These are phyloP conservation scores for Drosophila kikkawai DNA, from an alignment of 1,140 invertebrate genomes.

Conservation along the genomic window DNA sequence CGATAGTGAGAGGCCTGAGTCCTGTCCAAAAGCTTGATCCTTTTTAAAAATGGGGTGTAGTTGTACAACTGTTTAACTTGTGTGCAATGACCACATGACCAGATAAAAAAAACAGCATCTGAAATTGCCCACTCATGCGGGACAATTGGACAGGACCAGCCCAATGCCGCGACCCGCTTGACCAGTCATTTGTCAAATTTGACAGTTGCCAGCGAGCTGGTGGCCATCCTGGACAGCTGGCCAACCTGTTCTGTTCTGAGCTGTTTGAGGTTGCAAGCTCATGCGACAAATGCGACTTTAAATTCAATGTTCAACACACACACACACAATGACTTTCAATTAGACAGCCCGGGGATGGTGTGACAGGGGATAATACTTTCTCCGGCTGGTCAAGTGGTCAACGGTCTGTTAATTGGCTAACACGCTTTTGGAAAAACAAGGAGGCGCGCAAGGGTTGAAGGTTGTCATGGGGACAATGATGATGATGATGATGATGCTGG, in stretches of 20 bases:
- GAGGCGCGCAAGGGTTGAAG: slow-evolving; percentile 47
- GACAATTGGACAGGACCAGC: slow-evolving; percentile 55
- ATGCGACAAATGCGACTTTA: slow-evolving; percentile 48
- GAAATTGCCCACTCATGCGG: slow-evolving; percentile 57
- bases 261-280: slow-evolving; percentile 52
- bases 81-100: slow-evolving; percentile 58
- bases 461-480: slow-evolving; percentile 28
- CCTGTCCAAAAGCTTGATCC: slow-evolving; percentile 18
- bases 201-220: slow-evolving; percentile 47
- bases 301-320: slow-evolving; percentile 43
- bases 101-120: not conserved
- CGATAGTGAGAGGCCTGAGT: accelerated
- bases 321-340: slow-evolving; percentile 78
- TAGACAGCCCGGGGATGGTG: slow-evolving; percentile 41
- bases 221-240: slow-evolving; percentile 54
- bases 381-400: slow-evolving; percentile 61
- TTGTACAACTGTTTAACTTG: slow-evolving; percentile 67
- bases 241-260: slow-evolving; percentile 45
- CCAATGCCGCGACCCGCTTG: slow-evolving; percentile 35
- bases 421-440: slow-evolving; percentile 9
- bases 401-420: slow-evolving; percentile 71
- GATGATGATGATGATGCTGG: slow-evolving; percentile 59
- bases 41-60: not conserved
- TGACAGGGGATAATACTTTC: slow-evolving; percentile 25
- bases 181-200: slow-evolving; percentile 72